Conservation (phyloP, 2,797 vertebrate species). For the Adrianichthys oophorus region DNA sequence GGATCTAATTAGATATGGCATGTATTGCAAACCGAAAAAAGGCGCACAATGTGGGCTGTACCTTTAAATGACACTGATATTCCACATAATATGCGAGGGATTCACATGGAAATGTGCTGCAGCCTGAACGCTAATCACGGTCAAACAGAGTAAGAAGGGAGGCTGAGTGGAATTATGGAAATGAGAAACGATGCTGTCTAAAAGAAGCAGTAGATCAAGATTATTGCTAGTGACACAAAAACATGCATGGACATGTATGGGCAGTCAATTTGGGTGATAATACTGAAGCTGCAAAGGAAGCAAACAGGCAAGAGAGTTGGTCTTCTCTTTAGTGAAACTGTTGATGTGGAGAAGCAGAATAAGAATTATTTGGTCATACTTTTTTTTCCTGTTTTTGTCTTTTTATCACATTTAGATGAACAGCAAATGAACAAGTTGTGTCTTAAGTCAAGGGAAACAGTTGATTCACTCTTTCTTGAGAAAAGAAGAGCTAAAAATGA, state of each 20-base stretch:
- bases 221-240: slow-evolving; percentile 1
- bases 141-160: slow-evolving; percentile 17
- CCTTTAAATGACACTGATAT: slow-evolving; percentile 48
- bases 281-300: slow-evolving; percentile 15
- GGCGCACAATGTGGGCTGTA: slow-evolving; percentile 40
- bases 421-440: too few relatives aligned
- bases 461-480: too few relatives aligned
- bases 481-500: too few relatives aligned
- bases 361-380: too few relatives aligned
- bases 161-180: slow-evolving; percentile 37
- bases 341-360: too few relatives aligned
- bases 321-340: too few relatives aligned
- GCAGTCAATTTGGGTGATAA: slow-evolving; percentile 2
- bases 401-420: too few relatives aligned
- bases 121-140: slow-evolving; percentile 27
- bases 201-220: slow-evolving; percentile 18
- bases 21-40: slow-evolving; percentile 9
- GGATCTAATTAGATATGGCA: slow-evolving; percentile 45
- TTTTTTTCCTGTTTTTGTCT: too few relatives aligned
- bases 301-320: background rate
- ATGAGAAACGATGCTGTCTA: slow-evolving; percentile 34
- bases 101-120: slow-evolving; percentile 39
- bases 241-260: background rate
- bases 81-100: slow-evolving; percentile 39
- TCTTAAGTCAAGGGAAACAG: too few relatives aligned